Conservation (phyloP, 2,113 vertebrate genomes). For the Falcunculus frontatus region DNA sequence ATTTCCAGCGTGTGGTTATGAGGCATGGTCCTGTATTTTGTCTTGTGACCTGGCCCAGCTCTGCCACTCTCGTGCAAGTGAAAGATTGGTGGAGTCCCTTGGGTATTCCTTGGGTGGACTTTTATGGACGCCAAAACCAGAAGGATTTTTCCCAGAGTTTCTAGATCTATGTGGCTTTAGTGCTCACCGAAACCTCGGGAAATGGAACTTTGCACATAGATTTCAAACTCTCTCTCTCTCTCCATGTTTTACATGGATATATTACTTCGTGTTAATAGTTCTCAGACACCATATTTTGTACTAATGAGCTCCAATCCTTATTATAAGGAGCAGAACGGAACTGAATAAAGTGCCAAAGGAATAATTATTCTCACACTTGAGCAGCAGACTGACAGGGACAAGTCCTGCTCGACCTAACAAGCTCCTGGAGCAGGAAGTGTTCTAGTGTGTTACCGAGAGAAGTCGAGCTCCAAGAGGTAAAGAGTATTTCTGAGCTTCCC, state of each 20-base stretch:
- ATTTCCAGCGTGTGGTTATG: not conserved
- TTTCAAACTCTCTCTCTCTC: not conserved
- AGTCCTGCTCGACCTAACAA: not conserved
- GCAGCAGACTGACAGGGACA: not conserved
- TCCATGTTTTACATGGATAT: not conserved
- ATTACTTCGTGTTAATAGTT: not conserved
- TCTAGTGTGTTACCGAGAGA: not conserved
- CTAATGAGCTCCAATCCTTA: not conserved
- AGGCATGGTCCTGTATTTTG: not conserved
- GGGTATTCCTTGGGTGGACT: not conserved
- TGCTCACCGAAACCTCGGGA: not conserved
- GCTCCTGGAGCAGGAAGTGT: not conserved
- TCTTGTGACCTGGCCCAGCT: not conserved
- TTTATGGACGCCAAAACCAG: not conserved
- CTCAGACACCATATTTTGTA: not conserved
- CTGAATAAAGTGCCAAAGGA: not conserved
- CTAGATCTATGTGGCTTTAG: not conserved
- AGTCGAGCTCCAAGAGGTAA: not conserved
- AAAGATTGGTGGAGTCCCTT: not conserved
- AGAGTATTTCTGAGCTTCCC: not conserved
- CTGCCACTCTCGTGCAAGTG: not conserved
- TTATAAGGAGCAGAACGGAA: not conserved
- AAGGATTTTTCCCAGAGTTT: not conserved
- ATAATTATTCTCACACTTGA: slow-evolving; percentile 21
- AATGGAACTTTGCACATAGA: not conserved